phyloP scores from a whole-genome alignment of 2,797 vertebrate genomes.

The Pteropus rufus region DNA sequence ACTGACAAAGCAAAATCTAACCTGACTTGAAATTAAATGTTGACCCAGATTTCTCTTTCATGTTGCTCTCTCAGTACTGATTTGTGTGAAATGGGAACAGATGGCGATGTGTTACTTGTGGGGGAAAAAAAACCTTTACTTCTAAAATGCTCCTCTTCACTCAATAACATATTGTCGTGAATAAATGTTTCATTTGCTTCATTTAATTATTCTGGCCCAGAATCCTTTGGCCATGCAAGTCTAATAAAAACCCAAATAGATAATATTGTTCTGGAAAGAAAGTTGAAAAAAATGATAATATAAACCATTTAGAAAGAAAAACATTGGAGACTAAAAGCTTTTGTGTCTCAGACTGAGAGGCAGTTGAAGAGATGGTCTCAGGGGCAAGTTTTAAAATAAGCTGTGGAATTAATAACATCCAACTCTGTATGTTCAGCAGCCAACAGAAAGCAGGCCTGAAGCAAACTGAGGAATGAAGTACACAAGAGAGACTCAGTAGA shows the following conservation, averaged over 20 bases:
- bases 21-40: constrained; percentile 61
- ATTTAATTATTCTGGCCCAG: constrained; percentile 29
- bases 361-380: background rate
- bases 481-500: background rate
- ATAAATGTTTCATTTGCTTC: constrained; percentile 56
- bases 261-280: constrained; percentile 28
- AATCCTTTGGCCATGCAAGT: constrained; percentile 25
- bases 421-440: background rate
- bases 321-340: background rate
- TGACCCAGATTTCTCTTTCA: constrained; percentile 59
- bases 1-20: constrained; percentile 45
- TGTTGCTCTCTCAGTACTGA: constrained; percentile 38
- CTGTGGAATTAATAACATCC: constrained; percentile 23
- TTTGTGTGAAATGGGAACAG: constrained; percentile 52
- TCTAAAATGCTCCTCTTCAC: background rate
- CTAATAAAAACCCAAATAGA: constrained; percentile 42
- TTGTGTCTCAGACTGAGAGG: background rate
- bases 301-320: background rate
- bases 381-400: constrained; percentile 36
- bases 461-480: background rate
- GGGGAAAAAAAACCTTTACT: background rate
- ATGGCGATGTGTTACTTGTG: constrained; percentile 34
- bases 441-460: background rate
- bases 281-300: constrained; percentile 43
- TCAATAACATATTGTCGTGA: constrained; percentile 15